These are phyloP conservation scores for Ondatra zibethicus DNA, from an alignment of 2,113 vertebrate species.

Conservation along the genomic window DNA sequence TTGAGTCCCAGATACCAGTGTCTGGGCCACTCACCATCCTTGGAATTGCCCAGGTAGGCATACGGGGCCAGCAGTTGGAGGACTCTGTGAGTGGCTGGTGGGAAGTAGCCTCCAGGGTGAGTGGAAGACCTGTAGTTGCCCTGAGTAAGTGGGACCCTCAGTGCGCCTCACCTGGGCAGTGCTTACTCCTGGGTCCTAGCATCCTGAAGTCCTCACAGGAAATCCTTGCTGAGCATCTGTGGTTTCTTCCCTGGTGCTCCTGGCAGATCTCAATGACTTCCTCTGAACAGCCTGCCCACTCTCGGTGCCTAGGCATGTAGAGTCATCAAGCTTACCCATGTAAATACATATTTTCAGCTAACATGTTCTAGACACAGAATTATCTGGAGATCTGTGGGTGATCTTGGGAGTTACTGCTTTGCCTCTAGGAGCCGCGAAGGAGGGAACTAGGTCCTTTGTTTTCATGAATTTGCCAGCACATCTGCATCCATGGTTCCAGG, in stretches of 20 bases:
- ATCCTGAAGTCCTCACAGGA: background rate
- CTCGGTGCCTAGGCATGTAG: background rate
- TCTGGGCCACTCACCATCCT: too few relatives aligned
- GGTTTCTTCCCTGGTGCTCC: background rate
- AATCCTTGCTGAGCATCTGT: too few relatives aligned
- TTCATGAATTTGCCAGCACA: background rate
- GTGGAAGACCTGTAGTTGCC: too few relatives aligned
- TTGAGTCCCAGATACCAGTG: accelerated
- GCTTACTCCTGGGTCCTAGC: too few relatives aligned
- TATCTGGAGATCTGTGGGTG: background rate
- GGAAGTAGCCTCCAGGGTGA: background rate
- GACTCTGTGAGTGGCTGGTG: background rate
- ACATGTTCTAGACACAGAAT: accelerated
- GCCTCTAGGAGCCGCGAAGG: too few relatives aligned
- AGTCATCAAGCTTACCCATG: accelerated
- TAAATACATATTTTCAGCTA: background rate
- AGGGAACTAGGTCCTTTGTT: accelerated
- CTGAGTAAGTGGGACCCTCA: accelerated
- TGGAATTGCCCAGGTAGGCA: background rate
- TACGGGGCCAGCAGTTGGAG: background rate
- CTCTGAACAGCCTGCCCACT: accelerated
- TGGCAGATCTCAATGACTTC: too few relatives aligned
- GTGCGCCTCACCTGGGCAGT: too few relatives aligned
- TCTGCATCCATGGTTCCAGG: too few relatives aligned
- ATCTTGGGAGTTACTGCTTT: accelerated